A percentile compares a stretch with the other conserved stretches of the same genome.
Evolutionary conservation across 2,888 invertebrate species (phyloP).

Genomic region (Ptilodon capucinus): DNA sequence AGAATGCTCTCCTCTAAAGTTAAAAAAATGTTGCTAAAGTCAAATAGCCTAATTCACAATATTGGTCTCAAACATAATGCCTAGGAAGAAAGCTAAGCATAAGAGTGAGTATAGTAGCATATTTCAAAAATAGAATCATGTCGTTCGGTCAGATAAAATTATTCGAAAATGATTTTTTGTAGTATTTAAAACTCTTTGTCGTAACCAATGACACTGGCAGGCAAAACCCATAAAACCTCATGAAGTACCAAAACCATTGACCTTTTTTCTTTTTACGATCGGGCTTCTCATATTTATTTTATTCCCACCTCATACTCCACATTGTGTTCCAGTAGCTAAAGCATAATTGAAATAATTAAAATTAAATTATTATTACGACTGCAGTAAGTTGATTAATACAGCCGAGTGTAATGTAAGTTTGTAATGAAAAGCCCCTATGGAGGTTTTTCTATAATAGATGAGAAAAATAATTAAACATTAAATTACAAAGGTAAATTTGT

Average conservation of each 20-base stretch:
- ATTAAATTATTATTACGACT: slow-evolving; percentile 62
- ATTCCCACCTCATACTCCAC: slow-evolving; percentile 48
- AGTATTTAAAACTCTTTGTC: too few species aligned
- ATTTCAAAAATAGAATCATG: too few species aligned
- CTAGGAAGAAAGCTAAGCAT: too few species aligned
- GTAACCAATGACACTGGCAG: slow-evolving; percentile 1
- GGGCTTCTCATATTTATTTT: slow-evolving; percentile 38
- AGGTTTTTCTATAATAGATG: slow-evolving; percentile 79
- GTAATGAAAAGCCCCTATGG: slow-evolving; percentile 78
- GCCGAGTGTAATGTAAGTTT: slow-evolving; percentile 78
- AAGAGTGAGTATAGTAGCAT: too few species aligned
- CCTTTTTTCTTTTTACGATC: slow-evolving; percentile 17
- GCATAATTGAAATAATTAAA: slow-evolving; percentile 64
- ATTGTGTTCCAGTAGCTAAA: slow-evolving; percentile 74
- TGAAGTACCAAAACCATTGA: slow-evolving; percentile 11
- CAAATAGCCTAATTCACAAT: too few species aligned
- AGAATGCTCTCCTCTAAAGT: too few species aligned
- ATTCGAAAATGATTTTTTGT: too few species aligned
- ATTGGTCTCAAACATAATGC: too few species aligned
- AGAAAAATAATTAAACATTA: slow-evolving; percentile 56
- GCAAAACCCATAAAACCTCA: slow-evolving; percentile 10
- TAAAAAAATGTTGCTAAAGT: too few species aligned
- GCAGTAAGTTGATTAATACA: slow-evolving; percentile 67
- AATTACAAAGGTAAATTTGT: slow-evolving; percentile 81
- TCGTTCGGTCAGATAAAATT: too few species aligned